A percentile compares a stretch with the other conserved stretches of the same genome.
Evolutionary conservation across 2,113 vertebrate species (phyloP).

Genomic region (Rhinoderma darwinii): DNA sequence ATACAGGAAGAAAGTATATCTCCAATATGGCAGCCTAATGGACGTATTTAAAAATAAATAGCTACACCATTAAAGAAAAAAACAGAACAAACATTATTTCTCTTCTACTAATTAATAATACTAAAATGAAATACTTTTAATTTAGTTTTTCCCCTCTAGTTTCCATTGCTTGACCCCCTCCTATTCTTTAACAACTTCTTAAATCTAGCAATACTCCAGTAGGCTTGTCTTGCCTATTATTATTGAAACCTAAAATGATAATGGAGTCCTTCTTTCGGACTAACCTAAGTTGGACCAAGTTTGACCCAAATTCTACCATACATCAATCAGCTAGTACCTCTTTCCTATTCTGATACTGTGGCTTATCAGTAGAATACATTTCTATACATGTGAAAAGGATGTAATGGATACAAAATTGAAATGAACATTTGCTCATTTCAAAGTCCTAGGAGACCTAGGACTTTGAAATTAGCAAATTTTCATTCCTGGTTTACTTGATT

Average conservation of each 20-base stretch:
- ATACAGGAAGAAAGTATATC: too few species aligned
- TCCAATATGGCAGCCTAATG: too few species aligned
- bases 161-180: neutral
- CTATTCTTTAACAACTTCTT: neutral
- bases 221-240: neutral
- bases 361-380: neutral
- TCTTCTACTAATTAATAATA: too few species aligned
- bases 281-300: neutral
- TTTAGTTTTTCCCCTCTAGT: neutral
- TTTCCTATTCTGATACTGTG: neutral
- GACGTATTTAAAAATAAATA: too few species aligned
- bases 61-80: too few species aligned
- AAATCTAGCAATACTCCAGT: neutral
- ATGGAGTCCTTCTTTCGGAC: neutral
- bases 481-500: neutral
- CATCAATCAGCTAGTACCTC: neutral
- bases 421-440: too few species aligned
- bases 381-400: neutral
- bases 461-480: neutral
- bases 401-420: too few species aligned
- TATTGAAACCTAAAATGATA: neutral
- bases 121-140: too few species aligned
- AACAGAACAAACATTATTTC: too few species aligned
- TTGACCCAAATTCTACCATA: neutral
- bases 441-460: too few species aligned